Evolutionary conservation across 2,888 invertebrate genomes (phyloP), one percentile per base, ranked within the genome.

Genomic region (Prosopocoilus inquinatus): DNA sequence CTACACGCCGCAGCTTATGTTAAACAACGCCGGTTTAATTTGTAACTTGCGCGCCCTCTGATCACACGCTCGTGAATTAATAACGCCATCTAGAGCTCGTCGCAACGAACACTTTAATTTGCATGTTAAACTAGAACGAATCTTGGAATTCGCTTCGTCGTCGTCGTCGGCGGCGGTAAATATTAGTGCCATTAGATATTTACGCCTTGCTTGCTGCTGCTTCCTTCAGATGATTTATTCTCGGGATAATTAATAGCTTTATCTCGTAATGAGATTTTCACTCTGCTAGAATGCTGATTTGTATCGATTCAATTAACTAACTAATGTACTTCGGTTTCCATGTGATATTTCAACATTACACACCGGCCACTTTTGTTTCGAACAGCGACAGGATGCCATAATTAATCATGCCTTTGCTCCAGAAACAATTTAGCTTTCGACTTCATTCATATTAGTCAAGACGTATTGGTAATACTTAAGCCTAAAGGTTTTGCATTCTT

Each of bases 241-340:
- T 41, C 16, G 41, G 9, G 15, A 15, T 41, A 41, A 41, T 41
- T 41, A 41, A 41, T 15, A 16, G 12, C 41, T 16, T 41, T 41
- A 41, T 41, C 41, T 41, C 16, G 41, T 41, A 41, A 41, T 41
- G 41, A 41, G 41, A 15, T 41, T 41, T 41, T 41, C 41, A 16
- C 15, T 41, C 15, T 11, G 15, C 13, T 41, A 41, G 16, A 38
- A 12, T 11, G 13, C 41, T 41, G 41, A 41, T 41, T 41, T 41
- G 41, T 41, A 41, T 41, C 41, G 41, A 41, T 41, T 41, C 16
- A 41, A 41, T 11, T 41, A 41, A 59, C 20, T 28, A 28, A 28
- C 20, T 28, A 28, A 28, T 28, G 20, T 28, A 28, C 20, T 28
- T 28, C 20, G 20, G 20, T 28, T 28, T 28, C 20, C 20, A 28